These are phyloP conservation scores for Myrmecobius fasciatus DNA, from an alignment of 2,113 vertebrate species.

Conservation along the genomic window DNA sequence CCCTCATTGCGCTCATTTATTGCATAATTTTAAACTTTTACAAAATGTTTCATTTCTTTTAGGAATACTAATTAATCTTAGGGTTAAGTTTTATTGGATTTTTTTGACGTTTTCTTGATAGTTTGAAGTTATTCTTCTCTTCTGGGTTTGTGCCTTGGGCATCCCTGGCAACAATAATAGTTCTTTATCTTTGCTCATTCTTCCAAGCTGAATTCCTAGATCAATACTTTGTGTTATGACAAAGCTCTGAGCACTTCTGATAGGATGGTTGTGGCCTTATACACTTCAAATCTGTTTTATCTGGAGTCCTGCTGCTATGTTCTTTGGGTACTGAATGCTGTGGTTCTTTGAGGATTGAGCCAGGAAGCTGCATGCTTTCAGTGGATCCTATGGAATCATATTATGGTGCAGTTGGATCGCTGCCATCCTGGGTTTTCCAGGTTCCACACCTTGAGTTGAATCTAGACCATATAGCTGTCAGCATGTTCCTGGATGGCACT, in stretches of 20 bases:
- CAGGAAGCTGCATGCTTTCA: not conserved
- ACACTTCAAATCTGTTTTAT: not conserved
- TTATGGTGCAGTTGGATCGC: not conserved
- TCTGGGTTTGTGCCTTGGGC: not conserved
- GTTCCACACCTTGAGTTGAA: not conserved
- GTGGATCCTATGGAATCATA: not conserved
- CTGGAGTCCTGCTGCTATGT: not conserved
- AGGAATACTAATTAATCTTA: not conserved
- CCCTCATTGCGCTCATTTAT: not conserved
- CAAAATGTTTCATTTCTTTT: not conserved
- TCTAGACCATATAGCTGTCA: not conserved
- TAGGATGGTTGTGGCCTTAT: not conserved
- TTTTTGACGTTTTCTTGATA: not conserved
- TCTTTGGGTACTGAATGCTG: not conserved
- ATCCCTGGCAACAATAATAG: not conserved
- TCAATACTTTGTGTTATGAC: not conserved
- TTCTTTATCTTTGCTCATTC: not conserved
- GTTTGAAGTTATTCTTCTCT: not conserved
- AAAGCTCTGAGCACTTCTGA: not conserved
- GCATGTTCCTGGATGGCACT: not conserved
- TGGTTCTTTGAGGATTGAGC: not conserved
- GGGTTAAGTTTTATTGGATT: not conserved
- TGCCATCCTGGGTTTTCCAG: not conserved
- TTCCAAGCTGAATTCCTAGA: not conserved
- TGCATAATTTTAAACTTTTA: not conserved